Conservation (phyloP, 2,797 vertebrate genomes). For the Rhinatrema bivittatum region DNA sequence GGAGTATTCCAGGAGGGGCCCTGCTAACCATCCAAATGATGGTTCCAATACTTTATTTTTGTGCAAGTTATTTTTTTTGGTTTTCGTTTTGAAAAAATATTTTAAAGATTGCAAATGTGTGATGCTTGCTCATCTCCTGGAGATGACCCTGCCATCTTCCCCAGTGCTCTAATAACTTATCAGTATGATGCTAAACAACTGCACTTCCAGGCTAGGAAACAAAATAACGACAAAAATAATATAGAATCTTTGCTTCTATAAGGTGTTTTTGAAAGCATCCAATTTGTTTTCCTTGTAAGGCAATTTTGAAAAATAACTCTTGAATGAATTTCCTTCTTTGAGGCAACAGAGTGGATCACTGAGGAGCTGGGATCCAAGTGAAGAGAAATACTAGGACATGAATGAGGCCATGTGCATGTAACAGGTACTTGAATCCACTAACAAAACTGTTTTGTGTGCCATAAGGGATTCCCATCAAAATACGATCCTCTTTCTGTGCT, state of each 20-base stretch:
- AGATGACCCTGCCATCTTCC: too few relatives aligned
- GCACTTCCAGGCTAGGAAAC: conserved; percentile 36
- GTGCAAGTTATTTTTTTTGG: too few relatives aligned
- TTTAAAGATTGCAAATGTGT: too few relatives aligned
- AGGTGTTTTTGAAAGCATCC: conserved; percentile 37
- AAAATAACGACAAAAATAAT: conserved; percentile 34
- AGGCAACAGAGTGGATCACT: conserved; percentile 39
- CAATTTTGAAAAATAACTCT: too few relatives aligned
- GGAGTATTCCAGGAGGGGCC: too few relatives aligned
- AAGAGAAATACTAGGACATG: conserved; percentile 54
- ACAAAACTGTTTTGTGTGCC: conserved; percentile 35
- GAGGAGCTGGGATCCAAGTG: conserved; percentile 42
- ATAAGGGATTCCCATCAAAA: conserved; percentile 35
- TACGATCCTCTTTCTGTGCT: conserved; percentile 32
- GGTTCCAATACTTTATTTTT: conserved; percentile 22
- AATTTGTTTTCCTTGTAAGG: too few relatives aligned
- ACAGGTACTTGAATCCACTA: too few relatives aligned
- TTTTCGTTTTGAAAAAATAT: too few relatives aligned
- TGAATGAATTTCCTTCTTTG: conserved; percentile 38
- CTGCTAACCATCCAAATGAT: conserved; percentile 19
- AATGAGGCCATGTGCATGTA: conserved; percentile 49
- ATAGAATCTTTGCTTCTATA: conserved; percentile 23
- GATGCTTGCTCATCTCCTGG: too few relatives aligned
- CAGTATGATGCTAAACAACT: conserved; percentile 36
- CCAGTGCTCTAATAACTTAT: conserved; percentile 29